These are phyloP conservation scores for Meteorus cinctellus DNA, from an alignment of 2,888 invertebrate species.

Conservation along the genomic window DNA sequence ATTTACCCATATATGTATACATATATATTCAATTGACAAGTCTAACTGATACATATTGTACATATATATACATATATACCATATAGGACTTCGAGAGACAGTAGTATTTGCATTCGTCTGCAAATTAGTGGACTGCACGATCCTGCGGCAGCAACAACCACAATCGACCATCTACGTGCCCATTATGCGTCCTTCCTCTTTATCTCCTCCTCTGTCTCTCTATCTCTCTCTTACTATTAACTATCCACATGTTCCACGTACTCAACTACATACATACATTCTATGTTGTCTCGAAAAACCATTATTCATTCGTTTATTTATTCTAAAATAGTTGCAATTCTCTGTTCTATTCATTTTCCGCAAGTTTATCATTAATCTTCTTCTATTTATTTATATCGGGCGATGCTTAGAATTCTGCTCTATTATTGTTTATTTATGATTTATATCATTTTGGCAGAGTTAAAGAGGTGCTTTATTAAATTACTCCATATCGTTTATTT, in stretches of 20 bases:
- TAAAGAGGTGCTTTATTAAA: too few species aligned
- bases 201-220: slow-evolving; percentile 32
- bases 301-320: slow-evolving; percentile 13
- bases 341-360: not conserved
- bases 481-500: too few species aligned
- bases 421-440: too few species aligned
- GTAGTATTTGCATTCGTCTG: slow-evolving; percentile 49
- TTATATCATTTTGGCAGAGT: too few species aligned
- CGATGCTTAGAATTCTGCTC: too few species aligned
- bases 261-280: slow-evolving; percentile 3
- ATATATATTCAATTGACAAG: slow-evolving; percentile 15
- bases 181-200: slow-evolving; percentile 20
- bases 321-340: not conserved
- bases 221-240: slow-evolving; percentile 14
- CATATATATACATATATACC: slow-evolving; percentile 17
- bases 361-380: not conserved
- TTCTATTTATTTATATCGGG: not conserved
- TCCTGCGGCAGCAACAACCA: slow-evolving; percentile 27
- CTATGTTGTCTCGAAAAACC: slow-evolving; percentile 26
- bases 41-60: slow-evolving; percentile 15
- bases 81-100: slow-evolving; percentile 17
- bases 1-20: slow-evolving; percentile 8
- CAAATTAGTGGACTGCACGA: slow-evolving; percentile 51
- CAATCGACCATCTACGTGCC: slow-evolving; percentile 47
- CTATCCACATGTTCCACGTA: slow-evolving; percentile 3